Conservation (phyloP, 2,797 vertebrate species). For the Gymnodraco acuticeps region DNA sequence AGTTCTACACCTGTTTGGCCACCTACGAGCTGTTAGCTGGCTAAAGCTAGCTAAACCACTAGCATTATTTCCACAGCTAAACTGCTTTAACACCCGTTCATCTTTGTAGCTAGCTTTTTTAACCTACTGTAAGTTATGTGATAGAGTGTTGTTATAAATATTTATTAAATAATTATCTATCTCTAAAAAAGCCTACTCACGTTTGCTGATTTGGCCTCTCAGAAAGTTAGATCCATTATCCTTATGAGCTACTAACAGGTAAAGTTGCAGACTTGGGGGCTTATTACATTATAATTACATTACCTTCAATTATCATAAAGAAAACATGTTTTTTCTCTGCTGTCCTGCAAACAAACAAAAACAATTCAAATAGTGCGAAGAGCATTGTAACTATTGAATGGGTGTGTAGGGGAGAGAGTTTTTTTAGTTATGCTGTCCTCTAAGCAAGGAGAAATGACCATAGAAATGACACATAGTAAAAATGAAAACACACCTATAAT, state of each 20-base stretch:
- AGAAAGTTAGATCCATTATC: neutral
- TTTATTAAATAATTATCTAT: neutral
- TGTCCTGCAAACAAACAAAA: too few relatives aligned
- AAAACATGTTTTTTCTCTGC: neutral
- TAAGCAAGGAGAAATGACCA: too few relatives aligned
- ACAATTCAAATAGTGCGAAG: too few relatives aligned
- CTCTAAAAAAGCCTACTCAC: neutral
- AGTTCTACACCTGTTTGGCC: neutral
- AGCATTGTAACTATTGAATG: too few relatives aligned
- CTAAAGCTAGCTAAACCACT: neutral
- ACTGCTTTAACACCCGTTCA: neutral
- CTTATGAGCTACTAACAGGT: neutral
- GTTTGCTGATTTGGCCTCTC: neutral
- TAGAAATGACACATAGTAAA: too few relatives aligned
- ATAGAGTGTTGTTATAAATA: neutral
- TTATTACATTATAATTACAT: neutral
- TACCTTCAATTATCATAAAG: conserved; percentile 5
- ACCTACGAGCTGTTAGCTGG: neutral
- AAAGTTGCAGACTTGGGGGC: neutral
- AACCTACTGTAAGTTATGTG: neutral
- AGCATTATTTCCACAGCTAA: neutral
- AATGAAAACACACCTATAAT: too few relatives aligned
- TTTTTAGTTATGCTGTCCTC: too few relatives aligned
- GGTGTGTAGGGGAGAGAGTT: too few relatives aligned
- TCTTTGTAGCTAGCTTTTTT: neutral